Evolutionary conservation across 2,797 vertebrate genomes (phyloP), one percentile per base, ranked within the genome.

Genomic region (Pristis pectinata): DNA sequence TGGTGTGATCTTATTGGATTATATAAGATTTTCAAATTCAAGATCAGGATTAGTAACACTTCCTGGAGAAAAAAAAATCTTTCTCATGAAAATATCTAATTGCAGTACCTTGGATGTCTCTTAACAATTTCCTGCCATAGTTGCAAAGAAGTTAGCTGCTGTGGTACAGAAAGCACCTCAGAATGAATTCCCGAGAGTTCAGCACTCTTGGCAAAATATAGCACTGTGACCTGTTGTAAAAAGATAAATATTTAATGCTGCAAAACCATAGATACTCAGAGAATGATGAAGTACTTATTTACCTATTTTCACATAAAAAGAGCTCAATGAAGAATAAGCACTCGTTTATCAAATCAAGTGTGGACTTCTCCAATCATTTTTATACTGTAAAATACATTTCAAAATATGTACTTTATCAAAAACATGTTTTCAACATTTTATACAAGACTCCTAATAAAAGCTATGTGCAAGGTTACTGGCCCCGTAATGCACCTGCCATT

Each of bases 161-260:
- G 96, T 0, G 97, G 97, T 74, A 98, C 97, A 1, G 94, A 96
- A 49, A 98, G 95, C 3, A 85, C 97, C 96, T 98, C 98, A 0
- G 97, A 96, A 95, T 97, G 98, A 67, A 98, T 93, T 0, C 98
- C 98, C 0, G 98, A 96, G 95, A 99, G 97, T 96, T 99, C 98
- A 0, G 97, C 97, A 95, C 98, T 99, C 96, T 97, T 97, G 64
- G 98, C 99, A 95, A 99, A 99, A 96, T 98, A 99, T 96, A 99
- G 94, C 95, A 98, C 97, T 15, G 95, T 95, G 41, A 99, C 97
- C 98, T 99, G 96, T 67, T 95, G 37, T 61, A 67, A 19, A 44
- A 74, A 95, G 72, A 95, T 1, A 94, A 53, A 61, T 0, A 6
- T 56, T 94, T 76, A 94, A 8, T 53, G 59, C 19, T 67, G 92